phyloP scores from a whole-genome alignment of 1,140 invertebrate genomes.

The Drosophila pectinifera region DNA sequence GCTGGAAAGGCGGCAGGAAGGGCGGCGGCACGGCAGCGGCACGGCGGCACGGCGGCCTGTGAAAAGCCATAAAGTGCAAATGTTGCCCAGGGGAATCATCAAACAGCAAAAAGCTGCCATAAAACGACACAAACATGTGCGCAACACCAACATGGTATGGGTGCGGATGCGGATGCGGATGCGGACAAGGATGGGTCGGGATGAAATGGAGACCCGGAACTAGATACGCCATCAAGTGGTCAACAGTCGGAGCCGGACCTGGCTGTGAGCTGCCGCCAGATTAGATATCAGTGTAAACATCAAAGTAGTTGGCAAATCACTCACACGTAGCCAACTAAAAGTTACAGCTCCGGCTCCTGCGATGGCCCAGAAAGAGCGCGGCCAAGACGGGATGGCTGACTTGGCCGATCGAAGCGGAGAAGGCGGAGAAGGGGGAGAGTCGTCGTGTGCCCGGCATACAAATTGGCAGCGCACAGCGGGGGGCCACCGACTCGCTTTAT shows the following conservation, averaged over 20 bases:
- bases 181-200: background rate
- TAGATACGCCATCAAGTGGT: constrained; percentile 75
- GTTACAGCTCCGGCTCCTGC: constrained; percentile 7
- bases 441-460: constrained; percentile 32
- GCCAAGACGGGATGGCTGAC: constrained; percentile 1
- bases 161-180: background rate
- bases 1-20: no score
- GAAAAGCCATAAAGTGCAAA: constrained; percentile 79
- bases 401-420: background rate
- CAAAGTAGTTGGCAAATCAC: constrained; percentile 69
- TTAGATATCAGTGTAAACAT: constrained; percentile 66
- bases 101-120: constrained; percentile 77
- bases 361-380: background rate
- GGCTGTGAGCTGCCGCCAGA: constrained; percentile 34
- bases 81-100: constrained; percentile 76
- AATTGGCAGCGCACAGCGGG: constrained; percentile 28
- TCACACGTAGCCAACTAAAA: constrained; percentile 63
- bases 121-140: constrained; percentile 73
- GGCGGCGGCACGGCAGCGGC: background rate
- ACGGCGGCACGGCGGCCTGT: constrained; percentile 47
- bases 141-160: constrained; percentile 38
- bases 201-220: constrained; percentile 46
- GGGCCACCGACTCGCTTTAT: constrained; percentile 17
- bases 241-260: constrained; percentile 30
- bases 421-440: no score